Conservation (phyloP, 2,113 vertebrate species). For the Urocitellus parryii region DNA sequence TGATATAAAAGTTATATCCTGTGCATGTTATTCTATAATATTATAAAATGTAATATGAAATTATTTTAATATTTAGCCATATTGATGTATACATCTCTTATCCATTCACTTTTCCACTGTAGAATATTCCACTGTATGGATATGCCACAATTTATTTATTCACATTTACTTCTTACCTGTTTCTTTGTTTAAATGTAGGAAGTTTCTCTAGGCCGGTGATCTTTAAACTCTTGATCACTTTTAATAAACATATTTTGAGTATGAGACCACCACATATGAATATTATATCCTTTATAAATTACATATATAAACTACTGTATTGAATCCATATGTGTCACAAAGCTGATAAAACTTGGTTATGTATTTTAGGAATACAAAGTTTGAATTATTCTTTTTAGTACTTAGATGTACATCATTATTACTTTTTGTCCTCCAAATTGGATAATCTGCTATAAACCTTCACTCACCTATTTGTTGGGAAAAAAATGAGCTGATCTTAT, state of each 20-base stretch:
- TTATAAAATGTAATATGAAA: constrained; percentile 9
- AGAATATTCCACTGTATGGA: neutral
- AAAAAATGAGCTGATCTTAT: neutral
- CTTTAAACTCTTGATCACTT: neutral
- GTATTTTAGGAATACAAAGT: neutral
- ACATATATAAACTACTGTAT: neutral
- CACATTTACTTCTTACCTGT: neutral
- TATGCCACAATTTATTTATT: neutral
- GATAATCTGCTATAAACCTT: neutral
- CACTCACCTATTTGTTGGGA: neutral
- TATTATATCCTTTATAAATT: neutral
- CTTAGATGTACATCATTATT: neutral
- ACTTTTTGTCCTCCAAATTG: neutral
- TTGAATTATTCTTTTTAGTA: neutral
- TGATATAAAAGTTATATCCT: neutral
- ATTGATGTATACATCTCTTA: neutral
- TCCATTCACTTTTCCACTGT: neutral
- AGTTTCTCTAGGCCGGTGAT: neutral
- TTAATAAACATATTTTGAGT: neutral
- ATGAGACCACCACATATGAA: neutral
- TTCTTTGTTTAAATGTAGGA: neutral
- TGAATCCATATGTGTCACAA: neutral
- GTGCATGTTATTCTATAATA: neutral
- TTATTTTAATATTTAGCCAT: neutral
- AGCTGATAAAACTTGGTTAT: neutral